Conservation (phyloP, 37 sponge, comb jelly and placozoan species). For the Dysidea cf. avara region DNA sequence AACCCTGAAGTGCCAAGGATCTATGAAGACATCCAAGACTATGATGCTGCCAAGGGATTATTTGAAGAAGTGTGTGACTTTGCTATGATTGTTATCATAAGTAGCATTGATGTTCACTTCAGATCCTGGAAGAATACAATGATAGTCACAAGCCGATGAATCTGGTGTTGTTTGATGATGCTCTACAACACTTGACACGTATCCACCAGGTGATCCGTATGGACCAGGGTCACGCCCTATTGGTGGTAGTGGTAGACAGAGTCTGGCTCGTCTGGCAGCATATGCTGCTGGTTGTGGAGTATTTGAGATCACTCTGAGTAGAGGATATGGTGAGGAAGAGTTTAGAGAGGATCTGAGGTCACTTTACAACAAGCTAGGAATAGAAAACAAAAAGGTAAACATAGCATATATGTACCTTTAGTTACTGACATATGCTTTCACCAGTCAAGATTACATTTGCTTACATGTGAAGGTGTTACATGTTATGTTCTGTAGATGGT, state of each 20-base stretch:
- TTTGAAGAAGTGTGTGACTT: conserved; percentile 90
- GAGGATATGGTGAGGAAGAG: conserved; percentile 97
- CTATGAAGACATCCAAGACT: conserved; percentile 95
- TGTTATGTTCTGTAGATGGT: conserved; percentile 57
- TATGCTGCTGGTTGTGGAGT: conserved; percentile 96
- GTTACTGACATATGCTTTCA: no score
- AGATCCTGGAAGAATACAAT: conserved; percentile 97
- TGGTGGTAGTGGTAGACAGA: conserved; percentile 98
- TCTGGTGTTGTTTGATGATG: conserved; percentile 98
- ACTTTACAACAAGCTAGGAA: conserved; percentile 93
- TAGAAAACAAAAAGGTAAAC: conserved; percentile 97
- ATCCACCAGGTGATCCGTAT: conserved; percentile 96
- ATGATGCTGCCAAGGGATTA: conserved; percentile 83
- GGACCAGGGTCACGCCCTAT: conserved; percentile 93
- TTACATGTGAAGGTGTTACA: no score
- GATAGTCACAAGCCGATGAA: conserved; percentile 86
- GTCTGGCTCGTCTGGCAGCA: conserved; percentile 91
- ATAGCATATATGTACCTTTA: no score
- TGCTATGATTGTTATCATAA: no score
- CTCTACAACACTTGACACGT: conserved; percentile 93
- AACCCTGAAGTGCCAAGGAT: conserved; percentile 84
- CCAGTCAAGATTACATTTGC: no score
- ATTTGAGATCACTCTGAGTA: conserved; percentile 95
- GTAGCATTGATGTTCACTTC: no score
- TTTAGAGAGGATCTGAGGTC: conserved; percentile 96